Base-by-base conservation (phyloP, 1,140 invertebrate genomes). In the Drosophila nebulosa region DNA sequence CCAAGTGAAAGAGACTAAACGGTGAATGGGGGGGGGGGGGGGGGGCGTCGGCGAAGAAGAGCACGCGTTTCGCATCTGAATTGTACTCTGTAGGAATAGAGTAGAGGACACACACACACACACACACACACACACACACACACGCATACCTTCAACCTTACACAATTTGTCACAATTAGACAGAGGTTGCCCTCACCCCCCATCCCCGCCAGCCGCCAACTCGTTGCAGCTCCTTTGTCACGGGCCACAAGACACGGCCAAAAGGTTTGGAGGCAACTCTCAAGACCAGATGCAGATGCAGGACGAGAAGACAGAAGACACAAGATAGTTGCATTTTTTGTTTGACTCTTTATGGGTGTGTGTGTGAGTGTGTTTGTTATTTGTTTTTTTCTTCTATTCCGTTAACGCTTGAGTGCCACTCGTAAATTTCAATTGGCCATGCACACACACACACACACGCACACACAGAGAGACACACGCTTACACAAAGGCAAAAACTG, bases 161-260 rank as follows among this genome's bases (percentile, higher is more conserved):
- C 61, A 76, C 77, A 85, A 73, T 79, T 85, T 84, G 65, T 86
- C 72, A 85, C 72, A 84, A 84, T 81, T 78, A 70, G 46, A 74
- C 30, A 57, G 32, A 66, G 42, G 63, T 35, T 74, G 65, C 79
- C 69, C 61, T 57, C 62, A 64, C 70, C 67, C 60, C 57, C 4
- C 10, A 5, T 9, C 46, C 24, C 14, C 12, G 3, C 36, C 36
- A 14, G 5, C 1, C 5, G n/a, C 14, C 4, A 42, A 18, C 14
- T 42, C 39, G 30, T 21, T 32, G 30, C 6, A 55, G 27, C 52
- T 55, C 14, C 52, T 55, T 55, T 55, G 50, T 74, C 70, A 74
- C 71, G 71, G 70, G 71, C 71, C 71, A 74, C 60, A 52, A 35
- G 51, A 35, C n/a, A 22, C 30, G 63, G 66, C 63, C 32, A 71